Evolutionary conservation across 2,797 vertebrate genomes (phyloP).

Genomic region (Diplodus sargus): DNA sequence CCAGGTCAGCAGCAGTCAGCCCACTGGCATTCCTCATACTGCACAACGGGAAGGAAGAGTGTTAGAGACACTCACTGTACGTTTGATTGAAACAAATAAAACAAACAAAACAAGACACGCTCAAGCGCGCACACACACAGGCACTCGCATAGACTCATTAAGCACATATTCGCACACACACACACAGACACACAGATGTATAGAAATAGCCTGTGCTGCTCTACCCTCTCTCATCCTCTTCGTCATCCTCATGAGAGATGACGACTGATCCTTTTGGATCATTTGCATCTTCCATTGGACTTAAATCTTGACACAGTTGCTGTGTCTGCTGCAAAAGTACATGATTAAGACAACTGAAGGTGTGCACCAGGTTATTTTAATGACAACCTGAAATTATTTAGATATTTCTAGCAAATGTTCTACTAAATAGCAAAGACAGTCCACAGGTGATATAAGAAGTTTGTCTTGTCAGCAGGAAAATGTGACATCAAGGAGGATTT

Average conservation of each 20-base stretch:
- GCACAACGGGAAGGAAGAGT: conserved; percentile 88
- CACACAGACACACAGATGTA: conserved; percentile 67
- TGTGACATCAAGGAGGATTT: conserved; percentile 27
- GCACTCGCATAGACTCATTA: conserved; percentile 6
- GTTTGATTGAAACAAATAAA: conserved; percentile 57
- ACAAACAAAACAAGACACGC: conserved; percentile 57
- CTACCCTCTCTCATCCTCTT: conserved; percentile 72
- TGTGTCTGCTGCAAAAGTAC: conserved; percentile 69
- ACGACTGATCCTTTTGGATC: conserved; percentile 83
- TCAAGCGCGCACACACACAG: conserved; percentile 33
- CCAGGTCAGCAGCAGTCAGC: conserved; percentile 98
- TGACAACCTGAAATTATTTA: conserved; percentile 7
- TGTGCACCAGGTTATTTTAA: conserved; percentile 7
- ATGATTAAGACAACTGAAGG: conserved; percentile 69
- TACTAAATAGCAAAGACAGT: conserved; percentile 19
- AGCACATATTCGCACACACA: conserved; percentile 6
- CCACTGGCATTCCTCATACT: conserved; percentile 99
- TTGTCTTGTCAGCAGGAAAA: neutral
- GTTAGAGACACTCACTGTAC: conserved; percentile 83
- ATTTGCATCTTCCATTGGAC: conserved; percentile 65
- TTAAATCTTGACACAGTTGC: conserved; percentile 54
- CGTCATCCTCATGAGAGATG: conserved; percentile 80
- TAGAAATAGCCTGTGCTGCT: conserved; percentile 76
- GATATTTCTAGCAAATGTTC: neutral
- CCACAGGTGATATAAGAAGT: neutral